phyloP scores from a whole-genome alignment of 2,888 invertebrate species.

The Pseudococcus viburni region DNA sequence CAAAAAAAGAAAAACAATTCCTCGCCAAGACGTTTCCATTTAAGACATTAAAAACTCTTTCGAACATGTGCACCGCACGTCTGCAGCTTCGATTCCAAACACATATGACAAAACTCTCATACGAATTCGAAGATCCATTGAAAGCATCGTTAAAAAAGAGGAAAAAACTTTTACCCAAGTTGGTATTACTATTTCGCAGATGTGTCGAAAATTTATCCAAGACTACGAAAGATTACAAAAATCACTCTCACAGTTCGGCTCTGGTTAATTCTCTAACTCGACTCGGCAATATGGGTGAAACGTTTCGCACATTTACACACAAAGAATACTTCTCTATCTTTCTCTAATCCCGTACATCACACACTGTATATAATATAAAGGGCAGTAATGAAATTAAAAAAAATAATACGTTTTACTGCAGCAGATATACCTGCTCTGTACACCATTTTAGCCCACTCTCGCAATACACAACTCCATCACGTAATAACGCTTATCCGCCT shows the following conservation, averaged over 20 bases:
- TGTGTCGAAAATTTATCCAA: slow-evolving; percentile 25
- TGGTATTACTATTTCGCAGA: slow-evolving; percentile 1
- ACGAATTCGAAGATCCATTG: slow-evolving; percentile 10
- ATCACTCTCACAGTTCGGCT: background rate
- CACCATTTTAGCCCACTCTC: background rate
- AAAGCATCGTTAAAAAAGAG: slow-evolving; percentile 2
- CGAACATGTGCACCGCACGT: background rate
- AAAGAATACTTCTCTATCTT: background rate
- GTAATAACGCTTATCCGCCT: slow-evolving; percentile 35
- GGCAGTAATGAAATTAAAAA: slow-evolving; percentile 29
- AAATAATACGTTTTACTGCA: background rate
- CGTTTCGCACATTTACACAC: background rate
- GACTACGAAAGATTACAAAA: slow-evolving; percentile 2
- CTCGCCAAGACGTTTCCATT: background rate
- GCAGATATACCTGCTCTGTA: background rate
- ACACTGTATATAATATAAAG: background rate
- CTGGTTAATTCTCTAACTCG: background rate
- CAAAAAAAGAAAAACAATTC: background rate
- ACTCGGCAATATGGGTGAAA: background rate
- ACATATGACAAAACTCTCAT: slow-evolving; percentile 44
- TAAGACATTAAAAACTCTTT: slow-evolving; percentile 11
- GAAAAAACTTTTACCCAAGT: slow-evolving; percentile 2
- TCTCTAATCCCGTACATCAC: slow-evolving; percentile 15
- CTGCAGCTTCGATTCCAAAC: background rate
- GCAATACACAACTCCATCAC: slow-evolving; percentile 30